These are phyloP conservation scores for Callosobruchus maculatus DNA, from an alignment of 2,888 invertebrate genomes.

Conservation along the genomic window DNA sequence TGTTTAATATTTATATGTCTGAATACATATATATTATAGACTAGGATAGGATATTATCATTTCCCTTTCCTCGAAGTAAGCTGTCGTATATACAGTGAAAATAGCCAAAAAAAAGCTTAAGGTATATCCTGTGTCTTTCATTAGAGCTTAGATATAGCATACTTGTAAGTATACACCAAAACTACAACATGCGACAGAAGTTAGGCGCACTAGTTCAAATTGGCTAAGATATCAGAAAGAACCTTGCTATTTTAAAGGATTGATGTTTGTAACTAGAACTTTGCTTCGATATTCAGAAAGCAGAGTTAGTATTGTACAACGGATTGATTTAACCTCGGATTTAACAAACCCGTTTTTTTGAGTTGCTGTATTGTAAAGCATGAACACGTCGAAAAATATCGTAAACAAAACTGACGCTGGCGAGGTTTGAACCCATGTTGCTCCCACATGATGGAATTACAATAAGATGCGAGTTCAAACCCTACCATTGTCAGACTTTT, in stretches of 20 bases:
- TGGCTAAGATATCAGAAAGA: neutral
- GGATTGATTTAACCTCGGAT: too few relatives aligned
- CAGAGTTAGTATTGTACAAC: too few relatives aligned
- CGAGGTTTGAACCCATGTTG: too few relatives aligned
- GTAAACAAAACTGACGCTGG: too few relatives aligned
- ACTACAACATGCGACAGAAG: slow-evolving; percentile 11
- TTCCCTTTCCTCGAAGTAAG: slow-evolving; percentile 1
- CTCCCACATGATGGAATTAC: too few relatives aligned
- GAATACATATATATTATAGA: neutral
- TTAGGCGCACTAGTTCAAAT: neutral
- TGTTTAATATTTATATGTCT: neutral
- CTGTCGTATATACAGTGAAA: slow-evolving; percentile 11
- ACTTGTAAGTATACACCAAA: slow-evolving; percentile 28
- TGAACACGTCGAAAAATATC: too few relatives aligned
- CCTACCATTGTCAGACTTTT: too few relatives aligned
- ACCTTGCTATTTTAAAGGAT: neutral
- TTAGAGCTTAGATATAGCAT: slow-evolving; percentile 34
- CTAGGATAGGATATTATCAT: neutral
- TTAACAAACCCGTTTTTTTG: too few relatives aligned
- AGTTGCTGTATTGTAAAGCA: too few relatives aligned
- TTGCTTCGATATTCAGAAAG: neutral
- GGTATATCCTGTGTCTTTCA: slow-evolving; percentile 43
- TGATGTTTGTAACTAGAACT: neutral
- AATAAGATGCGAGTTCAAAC: too few relatives aligned
- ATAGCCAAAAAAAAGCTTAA: slow-evolving; percentile 4